Evolutionary conservation across 2,797 vertebrate genomes (phyloP).

Genomic region (Gambelia wislizenii): DNA sequence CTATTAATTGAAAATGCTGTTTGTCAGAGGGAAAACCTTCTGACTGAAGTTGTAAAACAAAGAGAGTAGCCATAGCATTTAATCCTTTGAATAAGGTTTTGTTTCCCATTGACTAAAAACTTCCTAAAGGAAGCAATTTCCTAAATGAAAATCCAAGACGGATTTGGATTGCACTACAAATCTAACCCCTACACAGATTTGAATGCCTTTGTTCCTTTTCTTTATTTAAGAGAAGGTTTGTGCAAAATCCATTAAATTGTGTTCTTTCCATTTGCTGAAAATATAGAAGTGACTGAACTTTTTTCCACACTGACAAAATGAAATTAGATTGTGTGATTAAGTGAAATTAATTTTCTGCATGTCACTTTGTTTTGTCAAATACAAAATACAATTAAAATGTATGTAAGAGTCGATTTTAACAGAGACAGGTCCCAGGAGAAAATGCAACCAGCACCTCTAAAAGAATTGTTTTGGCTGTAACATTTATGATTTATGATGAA

Average conservation of each 20-base stretch:
- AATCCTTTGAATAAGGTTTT: constrained; percentile 85
- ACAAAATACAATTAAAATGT: not conserved
- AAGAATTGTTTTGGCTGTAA: not conserved
- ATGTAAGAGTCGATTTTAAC: not conserved
- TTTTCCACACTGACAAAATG: constrained; percentile 22
- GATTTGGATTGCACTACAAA: constrained; percentile 77
- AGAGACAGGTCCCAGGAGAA: not conserved
- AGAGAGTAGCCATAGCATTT: constrained; percentile 79
- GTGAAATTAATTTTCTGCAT: not conserved
- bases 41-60: constrained; percentile 80
- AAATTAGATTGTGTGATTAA: constrained; percentile 22
- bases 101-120: constrained; percentile 90
- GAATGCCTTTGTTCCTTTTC: constrained; percentile 67
- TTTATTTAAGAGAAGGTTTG: constrained; percentile 70
- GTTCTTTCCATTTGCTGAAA: constrained; percentile 37
- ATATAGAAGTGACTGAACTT: constrained; percentile 60
- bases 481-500: not conserved
- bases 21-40: constrained; percentile 79
- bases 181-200: constrained; percentile 67
- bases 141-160: constrained; percentile 81
- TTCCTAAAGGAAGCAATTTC: constrained; percentile 87
- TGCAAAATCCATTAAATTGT: constrained; percentile 50
- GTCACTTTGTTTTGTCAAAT: not conserved
- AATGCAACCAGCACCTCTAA: not conserved
- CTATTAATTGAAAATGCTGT: constrained; percentile 83